Base-by-base conservation (phyloP, 2,113 vertebrate species). In the Heteronetta atricapilla region DNA sequence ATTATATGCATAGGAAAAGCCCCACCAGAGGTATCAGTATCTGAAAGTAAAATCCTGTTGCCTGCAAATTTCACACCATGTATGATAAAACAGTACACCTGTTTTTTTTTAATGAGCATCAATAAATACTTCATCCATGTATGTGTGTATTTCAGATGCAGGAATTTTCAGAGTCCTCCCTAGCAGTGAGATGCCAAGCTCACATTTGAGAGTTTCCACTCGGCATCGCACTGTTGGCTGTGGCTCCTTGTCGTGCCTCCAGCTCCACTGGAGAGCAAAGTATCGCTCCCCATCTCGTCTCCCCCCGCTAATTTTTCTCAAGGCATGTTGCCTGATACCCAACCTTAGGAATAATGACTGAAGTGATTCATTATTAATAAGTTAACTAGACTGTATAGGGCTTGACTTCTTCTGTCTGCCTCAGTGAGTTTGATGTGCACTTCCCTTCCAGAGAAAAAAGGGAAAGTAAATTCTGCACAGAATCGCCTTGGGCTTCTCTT, bases 321-420 rank as follows among this genome's bases (percentile, higher is more conserved):
- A 68, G 69, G 68, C 53, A 5, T 14, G 13, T 29, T 42, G 76
- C 68, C 75, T 87, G 70, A 29, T 60, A 23, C 63, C 34, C 52
- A 72, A 74, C 56, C 12, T 62, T 48, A 80, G 33, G 33, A 88
- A 38, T 83, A 87, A 91, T 44, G 75, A n/a, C 42, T 86, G 58
- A 89, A 86, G 62, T 16, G 29, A 67, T 90, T 86, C 40, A 31
- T 94, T 91, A 68, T 93, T 85, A 88, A 77, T 70, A 46, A 83
- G 36, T 91, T 91, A 91, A 66, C 52, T 59, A 16, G 42, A 11
- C 60, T 82, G 2, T 75, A 28, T 28, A 66, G 69, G 22, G 52
- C 67, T 89, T 95, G 87, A 88, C 46, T 80, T 6, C 60, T 92
- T 82, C 93, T 91, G 11, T 94, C 86, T 90, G 90, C 82, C 67